phyloP scores from a whole-genome alignment of 1,140 invertebrate species.

The Polyergus mexicanus region DNA sequence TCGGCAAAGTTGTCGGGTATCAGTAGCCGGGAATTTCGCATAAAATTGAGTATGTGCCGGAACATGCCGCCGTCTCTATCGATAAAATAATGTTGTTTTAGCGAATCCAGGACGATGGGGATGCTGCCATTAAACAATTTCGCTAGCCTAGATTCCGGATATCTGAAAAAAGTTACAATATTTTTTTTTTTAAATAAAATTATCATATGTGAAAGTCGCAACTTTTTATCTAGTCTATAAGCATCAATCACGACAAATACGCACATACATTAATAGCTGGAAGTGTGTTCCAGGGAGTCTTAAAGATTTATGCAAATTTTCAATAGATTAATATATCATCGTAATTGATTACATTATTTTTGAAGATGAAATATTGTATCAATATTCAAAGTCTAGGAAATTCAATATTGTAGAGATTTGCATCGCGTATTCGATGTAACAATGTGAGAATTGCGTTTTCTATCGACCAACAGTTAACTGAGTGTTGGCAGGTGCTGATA shows the following conservation, averaged over 20 bases:
- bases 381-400: not conserved
- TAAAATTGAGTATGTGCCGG: slow-evolving; percentile 97
- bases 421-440: slow-evolving; percentile 42
- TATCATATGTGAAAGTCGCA: not conserved
- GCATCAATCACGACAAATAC: not conserved
- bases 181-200: slow-evolving; percentile 2
- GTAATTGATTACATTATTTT: not conserved
- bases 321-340: not conserved
- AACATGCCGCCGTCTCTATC: slow-evolving; percentile 98
- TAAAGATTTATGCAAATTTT: slow-evolving; percentile 28
- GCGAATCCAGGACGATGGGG: slow-evolving; percentile 97
- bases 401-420: not conserved
- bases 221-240: not conserved
- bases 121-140: slow-evolving; percentile 98
- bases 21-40: slow-evolving; percentile 95
- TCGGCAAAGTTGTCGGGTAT: slow-evolving; percentile 96
- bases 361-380: not conserved
- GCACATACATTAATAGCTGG: not conserved
- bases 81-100: slow-evolving; percentile 99
- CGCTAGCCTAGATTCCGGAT: slow-evolving; percentile 96
- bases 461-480: slow-evolving; percentile 62
- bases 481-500: slow-evolving; percentile 78
- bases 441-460: slow-evolving; percentile 61
- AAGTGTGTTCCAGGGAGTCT: not conserved
- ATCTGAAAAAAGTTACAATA: slow-evolving; percentile 87